Conservation (phyloP, 2,797 vertebrate species). For the Discoglossus pictus region DNA sequence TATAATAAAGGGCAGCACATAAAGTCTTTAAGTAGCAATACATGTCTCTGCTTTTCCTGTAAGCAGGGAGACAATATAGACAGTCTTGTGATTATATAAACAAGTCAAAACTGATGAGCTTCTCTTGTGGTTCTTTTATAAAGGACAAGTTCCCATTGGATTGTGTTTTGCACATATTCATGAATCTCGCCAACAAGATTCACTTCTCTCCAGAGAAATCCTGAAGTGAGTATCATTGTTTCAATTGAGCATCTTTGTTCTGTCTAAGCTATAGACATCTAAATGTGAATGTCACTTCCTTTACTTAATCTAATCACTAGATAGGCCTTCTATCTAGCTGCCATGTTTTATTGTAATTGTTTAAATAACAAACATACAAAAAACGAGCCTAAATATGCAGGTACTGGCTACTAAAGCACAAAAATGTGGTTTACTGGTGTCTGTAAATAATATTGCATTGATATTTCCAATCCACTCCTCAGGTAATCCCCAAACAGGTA, state of each 20-base stretch:
- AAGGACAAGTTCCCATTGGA: conserved; percentile 74
- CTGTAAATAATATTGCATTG: too few relatives aligned
- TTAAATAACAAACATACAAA: conserved; percentile 29
- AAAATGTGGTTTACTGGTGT: too few relatives aligned
- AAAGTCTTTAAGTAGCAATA: not conserved
- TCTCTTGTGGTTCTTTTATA: conserved; percentile 71
- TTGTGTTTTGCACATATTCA: conserved; percentile 80
- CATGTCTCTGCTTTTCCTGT: conserved; percentile 61
- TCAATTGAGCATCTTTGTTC: conserved; percentile 81
- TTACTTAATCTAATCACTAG: conserved; percentile 64
- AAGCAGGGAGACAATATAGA: conserved; percentile 70
- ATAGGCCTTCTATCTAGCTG: conserved; percentile 61
- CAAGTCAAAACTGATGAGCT: conserved; percentile 73
- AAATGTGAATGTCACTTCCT: conserved; percentile 75
- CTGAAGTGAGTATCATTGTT: conserved; percentile 81
- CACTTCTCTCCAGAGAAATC: conserved; percentile 74
- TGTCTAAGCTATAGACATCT: conserved; percentile 72
- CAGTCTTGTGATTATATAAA: conserved; percentile 79
- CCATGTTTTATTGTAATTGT: conserved; percentile 51
- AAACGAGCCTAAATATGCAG: too few relatives aligned
- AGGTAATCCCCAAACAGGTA: too few relatives aligned
- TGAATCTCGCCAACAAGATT: conserved; percentile 81
- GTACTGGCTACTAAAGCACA: too few relatives aligned
- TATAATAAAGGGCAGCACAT: too few relatives aligned
- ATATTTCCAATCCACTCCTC: too few relatives aligned